Evolutionary conservation across 2,888 invertebrate genomes (phyloP).

Genomic region (Corythucha ciliata): DNA sequence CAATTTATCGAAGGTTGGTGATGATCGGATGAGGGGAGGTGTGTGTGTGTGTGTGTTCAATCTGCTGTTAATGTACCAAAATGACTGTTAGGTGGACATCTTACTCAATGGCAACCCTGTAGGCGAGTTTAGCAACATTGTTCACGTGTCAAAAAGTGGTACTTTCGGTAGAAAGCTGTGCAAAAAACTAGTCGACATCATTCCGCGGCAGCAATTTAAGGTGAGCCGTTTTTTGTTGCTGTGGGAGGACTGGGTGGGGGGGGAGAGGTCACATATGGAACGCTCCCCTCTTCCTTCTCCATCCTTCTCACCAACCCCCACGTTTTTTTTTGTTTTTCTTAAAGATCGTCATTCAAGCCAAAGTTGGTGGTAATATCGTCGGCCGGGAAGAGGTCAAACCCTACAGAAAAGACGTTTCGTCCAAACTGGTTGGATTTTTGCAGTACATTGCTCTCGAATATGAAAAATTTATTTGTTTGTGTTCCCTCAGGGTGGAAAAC

Average conservation of each 20-base stretch:
- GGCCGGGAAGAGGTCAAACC: conserved; percentile 80
- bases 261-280: too few relatives aligned
- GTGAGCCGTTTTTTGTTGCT: conserved; percentile 32
- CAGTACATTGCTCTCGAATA: neutral
- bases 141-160: conserved; percentile 60
- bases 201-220: conserved; percentile 77
- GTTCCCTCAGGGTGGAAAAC: conserved; percentile 41
- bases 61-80: too few relatives aligned
- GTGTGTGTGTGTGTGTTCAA: too few relatives aligned
- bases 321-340: conserved; percentile 17
- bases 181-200: conserved; percentile 65
- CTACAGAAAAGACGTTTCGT: conserved; percentile 84
- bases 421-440: conserved; percentile 65
- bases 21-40: neutral
- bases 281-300: neutral
- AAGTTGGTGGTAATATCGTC: conserved; percentile 64
- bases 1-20: conserved; percentile 65
- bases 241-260: too few relatives aligned
- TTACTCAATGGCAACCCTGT: conserved; percentile 68
- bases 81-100: conserved; percentile 62
- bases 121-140: conserved; percentile 76
- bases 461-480: neutral
- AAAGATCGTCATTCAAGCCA: conserved; percentile 76
- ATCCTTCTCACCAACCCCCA: neutral
- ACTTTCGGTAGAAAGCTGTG: conserved; percentile 59